Conservation (phyloP, 2,797 vertebrate species). For the Natrix natrix region DNA sequence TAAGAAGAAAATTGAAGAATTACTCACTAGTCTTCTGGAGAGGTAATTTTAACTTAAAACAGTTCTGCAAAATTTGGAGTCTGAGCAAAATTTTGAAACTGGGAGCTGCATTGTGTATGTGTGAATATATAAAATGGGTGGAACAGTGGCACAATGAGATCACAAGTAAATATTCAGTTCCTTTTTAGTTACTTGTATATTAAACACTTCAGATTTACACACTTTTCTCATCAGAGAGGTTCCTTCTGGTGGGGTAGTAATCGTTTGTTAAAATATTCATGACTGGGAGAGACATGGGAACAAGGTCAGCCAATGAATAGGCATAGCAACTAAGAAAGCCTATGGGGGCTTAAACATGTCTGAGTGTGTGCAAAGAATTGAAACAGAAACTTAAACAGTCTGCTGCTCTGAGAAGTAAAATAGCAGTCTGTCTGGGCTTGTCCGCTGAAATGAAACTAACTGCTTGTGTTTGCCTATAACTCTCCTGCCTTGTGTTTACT, state of each 20-base stretch:
- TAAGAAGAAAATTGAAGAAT: slow-evolving; percentile 78
- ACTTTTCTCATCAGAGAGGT: not conserved
- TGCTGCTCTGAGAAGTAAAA: no score
- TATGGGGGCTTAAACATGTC: no score
- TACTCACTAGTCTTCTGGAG: slow-evolving; percentile 78
- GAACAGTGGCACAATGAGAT: not conserved
- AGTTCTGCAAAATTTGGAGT: not conserved
- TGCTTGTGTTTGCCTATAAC: no score
- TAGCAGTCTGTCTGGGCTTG: no score
- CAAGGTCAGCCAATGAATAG: no score
- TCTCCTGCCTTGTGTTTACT: no score
- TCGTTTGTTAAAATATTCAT: not conserved
- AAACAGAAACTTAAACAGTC: no score
- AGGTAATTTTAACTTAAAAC: slow-evolving; percentile 69
- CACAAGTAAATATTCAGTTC: not conserved
- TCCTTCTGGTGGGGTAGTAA: not conserved
- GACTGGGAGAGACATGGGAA: no score
- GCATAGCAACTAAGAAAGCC: no score
- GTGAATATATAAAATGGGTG: not conserved
- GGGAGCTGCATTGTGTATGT: not conserved
- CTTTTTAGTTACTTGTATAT: not conserved
- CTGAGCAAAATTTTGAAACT: not conserved
- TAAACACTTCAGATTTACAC: not conserved
- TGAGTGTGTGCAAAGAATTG: no score
- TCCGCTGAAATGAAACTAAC: no score